These are phyloP conservation scores for Fregata magnificens DNA, from an alignment of 2,113 vertebrate species.

Conservation along the genomic window DNA sequence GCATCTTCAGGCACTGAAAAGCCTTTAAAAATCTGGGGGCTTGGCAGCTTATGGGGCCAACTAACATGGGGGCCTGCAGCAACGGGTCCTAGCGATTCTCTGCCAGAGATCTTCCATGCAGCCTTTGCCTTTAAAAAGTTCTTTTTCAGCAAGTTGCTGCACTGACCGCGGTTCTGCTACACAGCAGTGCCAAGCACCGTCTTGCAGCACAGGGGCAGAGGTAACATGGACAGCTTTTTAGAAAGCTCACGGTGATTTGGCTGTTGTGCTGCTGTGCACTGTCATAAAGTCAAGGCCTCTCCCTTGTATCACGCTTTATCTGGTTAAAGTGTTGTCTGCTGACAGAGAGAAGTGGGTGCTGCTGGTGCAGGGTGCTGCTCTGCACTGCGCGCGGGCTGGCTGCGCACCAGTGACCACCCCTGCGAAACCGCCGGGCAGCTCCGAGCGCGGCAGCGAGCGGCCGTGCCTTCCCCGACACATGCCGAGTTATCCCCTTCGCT, in stretches of 20 bases:
- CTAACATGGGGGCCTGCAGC: neutral
- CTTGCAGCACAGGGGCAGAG: no score
- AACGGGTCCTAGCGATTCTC: no score
- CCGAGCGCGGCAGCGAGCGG: neutral
- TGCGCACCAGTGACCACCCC: neutral
- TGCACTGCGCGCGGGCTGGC: neutral
- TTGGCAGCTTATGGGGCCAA: neutral
- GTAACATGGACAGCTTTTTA: fast-evolving
- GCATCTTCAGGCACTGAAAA: neutral
- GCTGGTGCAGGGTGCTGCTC: neutral
- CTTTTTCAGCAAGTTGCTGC: neutral
- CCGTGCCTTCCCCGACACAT: no score
- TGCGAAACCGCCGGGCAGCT: neutral
- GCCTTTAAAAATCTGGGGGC: neutral
- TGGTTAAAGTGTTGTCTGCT: no score
- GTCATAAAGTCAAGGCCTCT: neutral
- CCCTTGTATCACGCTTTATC: neutral
- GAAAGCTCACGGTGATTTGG: no score
- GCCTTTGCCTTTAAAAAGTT: neutral
- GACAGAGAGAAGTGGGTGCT: neutral
- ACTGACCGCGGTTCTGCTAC: fast-evolving
- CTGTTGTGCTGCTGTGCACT: neutral
- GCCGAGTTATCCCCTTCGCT: neutral
- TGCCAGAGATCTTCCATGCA: no score
- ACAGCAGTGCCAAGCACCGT: neutral